phyloP scores from a whole-genome alignment of 2,888 invertebrate species.

The Apamea monoglypha region DNA sequence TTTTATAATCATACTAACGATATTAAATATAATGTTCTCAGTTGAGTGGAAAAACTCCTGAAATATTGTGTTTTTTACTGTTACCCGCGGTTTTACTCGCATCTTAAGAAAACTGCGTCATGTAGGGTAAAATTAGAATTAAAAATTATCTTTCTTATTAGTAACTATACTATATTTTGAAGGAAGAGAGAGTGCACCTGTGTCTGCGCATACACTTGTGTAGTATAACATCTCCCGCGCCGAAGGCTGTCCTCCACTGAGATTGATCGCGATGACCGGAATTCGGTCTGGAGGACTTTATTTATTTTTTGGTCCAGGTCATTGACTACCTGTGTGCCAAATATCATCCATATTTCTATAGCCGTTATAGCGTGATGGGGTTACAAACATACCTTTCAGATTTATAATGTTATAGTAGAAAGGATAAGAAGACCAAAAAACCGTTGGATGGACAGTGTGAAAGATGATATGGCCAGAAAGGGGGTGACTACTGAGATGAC shows the following conservation, averaged over 20 bases:
- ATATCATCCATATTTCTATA: not conserved
- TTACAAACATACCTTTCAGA: not conserved
- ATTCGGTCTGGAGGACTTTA: no score
- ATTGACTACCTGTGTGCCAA: not conserved
- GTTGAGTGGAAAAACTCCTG: conserved; percentile 9
- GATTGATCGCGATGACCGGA: not conserved
- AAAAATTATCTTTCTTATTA: not conserved
- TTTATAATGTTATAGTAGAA: not conserved
- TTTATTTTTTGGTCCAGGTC: not conserved
- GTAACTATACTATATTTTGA: not conserved
- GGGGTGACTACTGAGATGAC: no score
- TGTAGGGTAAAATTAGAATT: no score
- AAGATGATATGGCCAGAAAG: no score
- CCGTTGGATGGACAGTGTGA: no score
- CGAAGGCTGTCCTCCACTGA: not conserved
- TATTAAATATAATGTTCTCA: conserved; percentile 11
- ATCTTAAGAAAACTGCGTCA: not conserved
- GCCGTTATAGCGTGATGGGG: not conserved
- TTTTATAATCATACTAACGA: conserved; percentile 40
- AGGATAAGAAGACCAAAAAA: no score
- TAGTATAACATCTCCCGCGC: not conserved
- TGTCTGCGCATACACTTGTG: not conserved
- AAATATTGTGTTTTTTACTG: not conserved
- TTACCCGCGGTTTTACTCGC: not conserved
- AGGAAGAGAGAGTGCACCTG: not conserved